These are phyloP conservation scores for Drosophila ambigua DNA, from an alignment of 1,140 invertebrate species.

Conservation along the genomic window DNA sequence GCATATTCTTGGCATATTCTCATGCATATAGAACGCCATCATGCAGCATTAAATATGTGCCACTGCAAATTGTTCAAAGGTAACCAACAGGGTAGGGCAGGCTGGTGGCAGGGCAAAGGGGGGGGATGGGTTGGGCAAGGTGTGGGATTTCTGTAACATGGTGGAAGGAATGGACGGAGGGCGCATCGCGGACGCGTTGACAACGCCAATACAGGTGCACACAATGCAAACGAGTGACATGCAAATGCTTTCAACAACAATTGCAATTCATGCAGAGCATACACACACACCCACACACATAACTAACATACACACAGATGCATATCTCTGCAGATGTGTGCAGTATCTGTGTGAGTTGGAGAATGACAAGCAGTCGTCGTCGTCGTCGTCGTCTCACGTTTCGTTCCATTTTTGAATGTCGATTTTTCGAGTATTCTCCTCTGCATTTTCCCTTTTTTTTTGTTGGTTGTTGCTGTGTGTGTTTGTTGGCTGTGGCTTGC, in stretches of 20 bases:
- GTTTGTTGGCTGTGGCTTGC: constrained; percentile 37
- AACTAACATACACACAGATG: constrained; percentile 7
- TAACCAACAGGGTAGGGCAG: not conserved
- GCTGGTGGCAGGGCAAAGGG: too few species aligned
- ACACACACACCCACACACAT: constrained; percentile 23
- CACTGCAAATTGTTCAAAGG: constrained; percentile 29
- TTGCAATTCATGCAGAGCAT: constrained; percentile 69
- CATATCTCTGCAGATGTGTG: constrained; percentile 10
- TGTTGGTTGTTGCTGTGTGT: constrained; percentile 6
- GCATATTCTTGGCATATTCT: constrained; percentile 19
- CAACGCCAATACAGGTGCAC: constrained; percentile 77
- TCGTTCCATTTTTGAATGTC: constrained; percentile 76
- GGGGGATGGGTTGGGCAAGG: not conserved
- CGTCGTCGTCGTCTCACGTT: constrained; percentile 60
- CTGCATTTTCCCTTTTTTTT: constrained; percentile 35
- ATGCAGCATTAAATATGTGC: constrained; percentile 65
- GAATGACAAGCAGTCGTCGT: constrained; percentile 50
- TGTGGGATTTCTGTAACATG: not conserved
- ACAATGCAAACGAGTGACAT: constrained; percentile 78
- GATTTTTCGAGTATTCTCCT: constrained; percentile 57
- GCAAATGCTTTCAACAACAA: constrained; percentile 82
- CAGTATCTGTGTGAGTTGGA: not conserved
- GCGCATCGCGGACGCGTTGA: constrained; percentile 51
- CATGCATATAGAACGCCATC: constrained; percentile 64
- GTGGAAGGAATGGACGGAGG: not conserved